Conservation (phyloP, 2,888 invertebrate species). For the Chydorus sphaericus region DNA sequence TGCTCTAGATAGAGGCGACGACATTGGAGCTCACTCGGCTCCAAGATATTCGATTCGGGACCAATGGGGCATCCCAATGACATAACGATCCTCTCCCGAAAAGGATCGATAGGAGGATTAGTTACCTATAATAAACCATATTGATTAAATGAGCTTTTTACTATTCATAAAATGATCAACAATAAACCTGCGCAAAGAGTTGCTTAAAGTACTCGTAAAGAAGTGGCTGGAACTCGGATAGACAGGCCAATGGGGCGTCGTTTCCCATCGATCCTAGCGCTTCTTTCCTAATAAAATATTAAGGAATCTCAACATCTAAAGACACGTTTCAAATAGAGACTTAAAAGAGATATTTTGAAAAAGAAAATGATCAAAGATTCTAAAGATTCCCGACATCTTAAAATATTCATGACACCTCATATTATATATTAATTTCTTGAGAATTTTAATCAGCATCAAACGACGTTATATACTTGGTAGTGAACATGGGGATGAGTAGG, state of each 20-base stretch:
- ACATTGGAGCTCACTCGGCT: slow-evolving; percentile 72
- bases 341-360: not conserved
- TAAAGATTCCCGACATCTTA: too few relatives aligned
- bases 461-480: slow-evolving; percentile 84
- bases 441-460: too few relatives aligned
- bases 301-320: slow-evolving; percentile 14
- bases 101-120: slow-evolving; percentile 98
- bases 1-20: slow-evolving; percentile 84
- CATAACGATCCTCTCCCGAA: slow-evolving; percentile 98
- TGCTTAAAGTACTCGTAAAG: slow-evolving; percentile 98
- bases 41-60: slow-evolving; percentile 84
- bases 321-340: not conserved
- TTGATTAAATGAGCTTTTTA: slow-evolving; percentile 12
- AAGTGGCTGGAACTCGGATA: slow-evolving; percentile 87
- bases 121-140: slow-evolving; percentile 47
- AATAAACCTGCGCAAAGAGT: slow-evolving; percentile 83
- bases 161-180: slow-evolving; percentile 3
- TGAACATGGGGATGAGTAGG: slow-evolving; percentile 89
- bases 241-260: slow-evolving; percentile 91
- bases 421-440: too few relatives aligned
- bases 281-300: slow-evolving; percentile 62
- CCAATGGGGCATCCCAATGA: slow-evolving; percentile 93
- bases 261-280: slow-evolving; percentile 99
- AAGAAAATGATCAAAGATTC: too few relatives aligned
- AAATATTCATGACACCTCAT: too few relatives aligned